Conservation (phyloP, 1,140 invertebrate genomes). For the Druon quercuslanigerum region DNA sequence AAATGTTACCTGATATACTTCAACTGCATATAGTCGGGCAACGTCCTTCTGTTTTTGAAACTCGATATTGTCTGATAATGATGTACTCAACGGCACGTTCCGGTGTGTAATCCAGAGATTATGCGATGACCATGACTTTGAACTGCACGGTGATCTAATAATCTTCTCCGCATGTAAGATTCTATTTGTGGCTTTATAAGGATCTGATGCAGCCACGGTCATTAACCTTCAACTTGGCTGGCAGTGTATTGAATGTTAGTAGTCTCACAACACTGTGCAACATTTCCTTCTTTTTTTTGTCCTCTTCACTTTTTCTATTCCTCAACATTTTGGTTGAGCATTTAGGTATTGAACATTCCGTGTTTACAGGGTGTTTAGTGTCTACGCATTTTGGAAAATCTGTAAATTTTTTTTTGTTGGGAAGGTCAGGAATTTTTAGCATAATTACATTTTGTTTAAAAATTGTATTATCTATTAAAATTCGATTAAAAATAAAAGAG, state of each 20-base stretch:
- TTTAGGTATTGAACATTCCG: too few relatives aligned
- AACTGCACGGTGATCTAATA: slow-evolving; percentile 43
- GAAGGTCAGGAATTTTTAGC: too few relatives aligned
- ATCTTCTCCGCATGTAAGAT: not conserved
- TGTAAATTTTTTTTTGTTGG: too few relatives aligned
- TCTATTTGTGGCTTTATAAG: not conserved
- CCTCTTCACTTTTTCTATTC: not conserved
- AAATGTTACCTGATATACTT: slow-evolving; percentile 40
- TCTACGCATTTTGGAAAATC: too few relatives aligned
- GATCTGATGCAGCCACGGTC: not conserved
- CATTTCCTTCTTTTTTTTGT: not conserved
- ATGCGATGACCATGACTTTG: slow-evolving; percentile 58
- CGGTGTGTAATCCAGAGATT: slow-evolving; percentile 46
- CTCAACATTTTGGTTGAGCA: not conserved
- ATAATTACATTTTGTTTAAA: too few relatives aligned
- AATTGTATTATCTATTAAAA: too few relatives aligned
- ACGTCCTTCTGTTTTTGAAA: slow-evolving; percentile 47
- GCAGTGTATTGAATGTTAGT: too few relatives aligned
- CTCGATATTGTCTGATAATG: slow-evolving; percentile 51
- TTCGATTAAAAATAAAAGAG: slow-evolving; percentile 24
- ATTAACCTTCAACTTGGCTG: not conserved
- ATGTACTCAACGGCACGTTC: slow-evolving; percentile 49
- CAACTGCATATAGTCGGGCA: slow-evolving; percentile 25
- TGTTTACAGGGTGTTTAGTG: too few relatives aligned
- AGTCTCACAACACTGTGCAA: too few relatives aligned